Evolutionary conservation across 1,140 invertebrate genomes (phyloP).

Genomic region (Temnothorax nylanderi): DNA sequence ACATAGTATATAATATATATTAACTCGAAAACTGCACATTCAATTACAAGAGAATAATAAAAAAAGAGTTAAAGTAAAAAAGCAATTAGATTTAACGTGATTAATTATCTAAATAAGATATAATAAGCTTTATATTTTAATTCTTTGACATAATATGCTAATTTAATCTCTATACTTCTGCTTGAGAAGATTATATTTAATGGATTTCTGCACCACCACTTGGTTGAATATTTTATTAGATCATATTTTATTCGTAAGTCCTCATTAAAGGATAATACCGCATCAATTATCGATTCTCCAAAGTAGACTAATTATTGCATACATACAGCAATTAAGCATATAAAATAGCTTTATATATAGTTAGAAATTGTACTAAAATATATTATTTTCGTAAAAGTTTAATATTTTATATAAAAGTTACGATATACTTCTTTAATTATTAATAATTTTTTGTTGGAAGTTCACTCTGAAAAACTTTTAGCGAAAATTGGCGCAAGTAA

Average conservation of each 20-base stretch:
- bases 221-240: conserved; percentile 16
- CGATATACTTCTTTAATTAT: not conserved
- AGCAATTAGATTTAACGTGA: not conserved
- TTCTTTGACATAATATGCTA: not conserved
- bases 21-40: not conserved
- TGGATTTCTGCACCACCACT: conserved; percentile 6
- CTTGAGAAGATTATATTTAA: conserved; percentile 44
- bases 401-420: not conserved
- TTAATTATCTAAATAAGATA: conserved; percentile 31
- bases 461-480: not conserved
- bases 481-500: not conserved
- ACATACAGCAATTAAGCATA: not conserved
- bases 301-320: not conserved
- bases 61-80: not conserved
- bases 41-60: not conserved
- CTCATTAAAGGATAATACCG: conserved; percentile 22
- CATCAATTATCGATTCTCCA: conserved; percentile 24
- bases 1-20: not conserved
- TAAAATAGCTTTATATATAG: conserved; percentile 2
- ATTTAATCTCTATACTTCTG: conserved; percentile 18
- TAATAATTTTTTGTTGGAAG: not conserved
- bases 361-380: conserved; percentile 8
- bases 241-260: conserved; percentile 47
- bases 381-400: conserved; percentile 17
- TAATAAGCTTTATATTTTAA: conserved; percentile 19